Percentiles rank a stretch among this genome's conserved stretches.
Evolutionary conservation across 2,888 invertebrate genomes (phyloP).

Genomic region (Perdita meconis): DNA sequence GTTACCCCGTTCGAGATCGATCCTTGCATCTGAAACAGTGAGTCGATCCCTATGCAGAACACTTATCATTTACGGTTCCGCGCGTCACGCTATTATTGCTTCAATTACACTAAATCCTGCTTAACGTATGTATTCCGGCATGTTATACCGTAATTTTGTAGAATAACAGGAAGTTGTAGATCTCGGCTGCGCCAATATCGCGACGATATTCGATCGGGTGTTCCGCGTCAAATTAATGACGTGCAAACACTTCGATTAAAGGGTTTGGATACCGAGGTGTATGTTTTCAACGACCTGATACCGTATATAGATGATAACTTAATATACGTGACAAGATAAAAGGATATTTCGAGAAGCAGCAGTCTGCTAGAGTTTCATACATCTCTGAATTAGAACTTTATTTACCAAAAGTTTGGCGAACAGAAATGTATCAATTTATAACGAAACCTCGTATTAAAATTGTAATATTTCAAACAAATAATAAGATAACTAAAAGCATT

Average conservation of each 20-base stretch:
- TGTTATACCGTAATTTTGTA: constrained; percentile 1
- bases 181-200: background rate
- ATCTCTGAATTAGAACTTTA: background rate
- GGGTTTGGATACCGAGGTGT: background rate
- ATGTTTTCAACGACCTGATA: background rate
- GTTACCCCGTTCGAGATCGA: background rate
- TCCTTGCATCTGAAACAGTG: constrained; percentile 1
- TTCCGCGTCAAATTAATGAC: background rate
- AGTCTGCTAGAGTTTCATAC: background rate
- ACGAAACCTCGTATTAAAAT: constrained; percentile 2
- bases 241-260: constrained; percentile 3
- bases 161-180: constrained; percentile 3
- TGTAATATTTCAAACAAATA: background rate
- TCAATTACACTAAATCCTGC: constrained; percentile 16
- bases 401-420: background rate
- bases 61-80: constrained; percentile 5
- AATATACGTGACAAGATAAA: too few species aligned
- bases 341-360: too few species aligned
- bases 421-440: background rate
- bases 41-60: background rate
- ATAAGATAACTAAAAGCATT: background rate
- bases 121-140: constrained; percentile 14
- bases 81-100: constrained; percentile 2
- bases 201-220: background rate
- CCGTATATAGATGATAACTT: too few species aligned